phyloP scores from a whole-genome alignment of 2,797 vertebrate species.

The Labeo calbasu region DNA sequence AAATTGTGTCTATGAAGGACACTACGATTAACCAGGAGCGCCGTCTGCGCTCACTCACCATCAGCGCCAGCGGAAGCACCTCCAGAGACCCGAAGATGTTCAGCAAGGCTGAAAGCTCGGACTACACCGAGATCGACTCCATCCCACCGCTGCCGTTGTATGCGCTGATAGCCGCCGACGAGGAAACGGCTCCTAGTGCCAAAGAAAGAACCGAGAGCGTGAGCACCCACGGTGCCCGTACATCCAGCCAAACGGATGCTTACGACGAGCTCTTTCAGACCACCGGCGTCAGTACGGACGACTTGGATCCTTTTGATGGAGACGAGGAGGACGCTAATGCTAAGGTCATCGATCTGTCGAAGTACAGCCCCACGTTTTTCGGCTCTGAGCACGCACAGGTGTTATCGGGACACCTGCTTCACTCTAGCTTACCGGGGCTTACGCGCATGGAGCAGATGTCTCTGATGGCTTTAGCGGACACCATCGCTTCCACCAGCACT shows the following conservation, averaged over 20 bases:
- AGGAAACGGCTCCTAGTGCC: slow-evolving; percentile 80
- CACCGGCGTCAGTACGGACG: slow-evolving; percentile 59
- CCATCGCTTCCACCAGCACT: slow-evolving; percentile 94
- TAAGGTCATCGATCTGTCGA: slow-evolving; percentile 92
- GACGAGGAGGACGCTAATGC: slow-evolving; percentile 81
- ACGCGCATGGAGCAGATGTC: slow-evolving; percentile 98
- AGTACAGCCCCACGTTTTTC: slow-evolving; percentile 92
- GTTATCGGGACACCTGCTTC: slow-evolving; percentile 91
- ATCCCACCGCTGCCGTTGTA: slow-evolving; percentile 95
- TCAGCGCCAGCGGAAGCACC: slow-evolving; percentile 93
- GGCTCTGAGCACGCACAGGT: slow-evolving; percentile 95
- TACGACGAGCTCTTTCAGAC: slow-evolving; percentile 94
- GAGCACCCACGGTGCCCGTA: slow-evolving; percentile 78
- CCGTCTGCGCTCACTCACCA: slow-evolving; percentile 88
- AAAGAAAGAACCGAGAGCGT: slow-evolving; percentile 81
- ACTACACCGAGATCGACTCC: slow-evolving; percentile 95
- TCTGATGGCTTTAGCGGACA: slow-evolving; percentile 95
- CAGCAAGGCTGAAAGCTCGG: slow-evolving; percentile 83
- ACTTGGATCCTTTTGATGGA: slow-evolving; percentile 77
- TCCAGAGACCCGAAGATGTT: slow-evolving; percentile 89
- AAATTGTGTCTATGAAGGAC: slow-evolving; percentile 89
- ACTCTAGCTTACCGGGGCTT: slow-evolving; percentile 95
- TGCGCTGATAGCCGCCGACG: slow-evolving; percentile 91
- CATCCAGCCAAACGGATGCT: slow-evolving; percentile 77
- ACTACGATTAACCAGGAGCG: slow-evolving; percentile 80